Conservation (phyloP, 2,113 vertebrate genomes). For the Rhipidura dahli region DNA sequence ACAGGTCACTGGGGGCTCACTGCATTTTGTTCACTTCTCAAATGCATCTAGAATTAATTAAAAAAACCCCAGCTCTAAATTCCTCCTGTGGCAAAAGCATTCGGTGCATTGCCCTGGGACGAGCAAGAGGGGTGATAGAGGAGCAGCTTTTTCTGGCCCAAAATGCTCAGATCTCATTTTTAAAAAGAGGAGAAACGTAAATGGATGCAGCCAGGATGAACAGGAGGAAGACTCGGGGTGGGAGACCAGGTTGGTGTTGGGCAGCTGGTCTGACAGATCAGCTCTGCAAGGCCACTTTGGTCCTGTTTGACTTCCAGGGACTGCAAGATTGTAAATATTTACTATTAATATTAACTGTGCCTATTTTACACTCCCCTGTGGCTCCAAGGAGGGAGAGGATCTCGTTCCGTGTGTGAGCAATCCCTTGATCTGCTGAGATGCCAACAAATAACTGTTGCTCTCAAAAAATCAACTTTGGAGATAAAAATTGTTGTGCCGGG, state of each 20-base stretch:
- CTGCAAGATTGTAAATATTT: neutral
- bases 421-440: neutral
- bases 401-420: rapidly evolving
- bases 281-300: neutral
- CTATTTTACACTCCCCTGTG: neutral
- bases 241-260: neutral
- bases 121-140: neutral
- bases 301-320: neutral
- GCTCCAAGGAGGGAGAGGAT: neutral
- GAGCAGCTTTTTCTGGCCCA: neutral
- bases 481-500: neutral
- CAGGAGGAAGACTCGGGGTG: rapidly evolving
- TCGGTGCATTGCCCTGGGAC: rapidly evolving
- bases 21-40: slow-evolving; percentile 37
- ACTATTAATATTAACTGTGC: neutral
- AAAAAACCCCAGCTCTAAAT: neutral
- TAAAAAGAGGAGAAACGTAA: neutral
- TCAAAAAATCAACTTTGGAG: neutral
- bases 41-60: slow-evolving; percentile 38
- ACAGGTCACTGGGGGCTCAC: slow-evolving; percentile 46
- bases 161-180: neutral
- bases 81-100: neutral
- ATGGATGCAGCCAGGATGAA: neutral
- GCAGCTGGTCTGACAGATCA: neutral
- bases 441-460: rapidly evolving